Conservation (phyloP, 1,140 invertebrate species). For the Drosophila nebulosa region DNA sequence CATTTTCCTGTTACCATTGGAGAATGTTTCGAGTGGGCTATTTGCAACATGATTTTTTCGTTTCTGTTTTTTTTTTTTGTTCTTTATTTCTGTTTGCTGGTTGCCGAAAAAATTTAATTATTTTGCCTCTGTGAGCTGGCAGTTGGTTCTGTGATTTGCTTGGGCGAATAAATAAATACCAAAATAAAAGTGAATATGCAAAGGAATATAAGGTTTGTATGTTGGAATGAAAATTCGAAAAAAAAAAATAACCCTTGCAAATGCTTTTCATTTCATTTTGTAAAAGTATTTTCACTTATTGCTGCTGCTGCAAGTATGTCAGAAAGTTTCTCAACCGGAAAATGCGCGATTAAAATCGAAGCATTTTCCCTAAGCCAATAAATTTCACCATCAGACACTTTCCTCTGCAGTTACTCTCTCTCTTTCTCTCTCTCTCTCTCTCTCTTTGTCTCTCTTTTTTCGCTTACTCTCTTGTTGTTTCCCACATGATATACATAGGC, state of each 20-base stretch:
- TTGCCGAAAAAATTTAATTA: slow-evolving; percentile 37
- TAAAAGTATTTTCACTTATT: slow-evolving; percentile 14
- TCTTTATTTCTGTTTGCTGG: slow-evolving; percentile 22
- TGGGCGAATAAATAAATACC: not conserved
- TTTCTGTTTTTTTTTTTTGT: slow-evolving; percentile 12
- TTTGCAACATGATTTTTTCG: not conserved
- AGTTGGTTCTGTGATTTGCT: not conserved
- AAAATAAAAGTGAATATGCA: not conserved
- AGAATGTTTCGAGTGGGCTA: not conserved
- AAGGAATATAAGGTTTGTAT: not conserved
- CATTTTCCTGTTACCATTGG: slow-evolving; percentile 7
- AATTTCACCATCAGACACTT: slow-evolving; percentile 12
- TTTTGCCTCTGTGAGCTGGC: slow-evolving; percentile 3
- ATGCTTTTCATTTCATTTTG: not conserved
- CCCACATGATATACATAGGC: slow-evolving; percentile 23
- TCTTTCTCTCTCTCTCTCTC: not conserved
- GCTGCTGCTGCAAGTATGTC: not conserved
- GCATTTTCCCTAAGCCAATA: slow-evolving; percentile 17
- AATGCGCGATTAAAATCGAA: slow-evolving; percentile 21
- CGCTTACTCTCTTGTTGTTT: not conserved
- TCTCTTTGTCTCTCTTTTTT: not conserved
- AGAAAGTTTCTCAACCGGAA: slow-evolving; percentile 14
- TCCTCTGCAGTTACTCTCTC: not conserved
- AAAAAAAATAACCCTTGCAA: not conserved
- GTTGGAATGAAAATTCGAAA: not conserved